phyloP scores from a whole-genome alignment of 2,113 vertebrate species.

The Melanostigma gelatinosum region DNA sequence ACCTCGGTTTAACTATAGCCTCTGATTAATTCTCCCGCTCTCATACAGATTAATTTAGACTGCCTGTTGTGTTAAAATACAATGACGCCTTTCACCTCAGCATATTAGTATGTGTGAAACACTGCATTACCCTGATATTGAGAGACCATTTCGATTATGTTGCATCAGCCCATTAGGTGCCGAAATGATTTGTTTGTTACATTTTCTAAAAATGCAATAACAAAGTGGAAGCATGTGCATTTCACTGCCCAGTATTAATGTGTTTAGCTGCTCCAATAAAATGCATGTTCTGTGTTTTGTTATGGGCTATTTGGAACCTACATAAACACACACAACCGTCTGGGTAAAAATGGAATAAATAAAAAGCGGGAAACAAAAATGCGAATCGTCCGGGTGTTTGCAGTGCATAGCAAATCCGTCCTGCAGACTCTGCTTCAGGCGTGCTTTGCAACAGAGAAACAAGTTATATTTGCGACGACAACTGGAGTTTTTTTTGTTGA shows the following conservation, averaged over 20 bases:
- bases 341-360: conserved; percentile 4
- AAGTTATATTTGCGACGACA: conserved; percentile 39
- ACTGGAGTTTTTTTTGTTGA: conserved; percentile 21
- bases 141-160: conserved; percentile 36
- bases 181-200: conserved; percentile 28
- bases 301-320: conserved; percentile 15
- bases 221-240: background rate
- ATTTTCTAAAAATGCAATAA: conserved; percentile 18
- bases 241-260: conserved; percentile 14
- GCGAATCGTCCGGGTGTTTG: conserved; percentile 27
- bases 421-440: conserved; percentile 43
- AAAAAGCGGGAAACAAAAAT: background rate
- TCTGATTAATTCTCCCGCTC: conserved; percentile 13
- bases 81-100: conserved; percentile 34
- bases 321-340: conserved; percentile 10
- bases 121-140: conserved; percentile 22
- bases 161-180: conserved; percentile 45
- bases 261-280: conserved; percentile 18
- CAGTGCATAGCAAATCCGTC: conserved; percentile 17
- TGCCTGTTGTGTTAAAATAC: conserved; percentile 22
- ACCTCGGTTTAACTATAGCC: conserved; percentile 13
- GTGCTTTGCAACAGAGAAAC: conserved; percentile 23
- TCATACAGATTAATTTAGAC: conserved; percentile 14
- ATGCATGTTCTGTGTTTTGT: conserved; percentile 3
- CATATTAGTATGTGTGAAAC: conserved; percentile 23